Percentiles rank a stretch among this genome's conserved stretches.
These are phyloP conservation scores for Torymus aiolomorphi DNA, from an alignment of 2,888 invertebrate genomes.

Conservation along the genomic window DNA sequence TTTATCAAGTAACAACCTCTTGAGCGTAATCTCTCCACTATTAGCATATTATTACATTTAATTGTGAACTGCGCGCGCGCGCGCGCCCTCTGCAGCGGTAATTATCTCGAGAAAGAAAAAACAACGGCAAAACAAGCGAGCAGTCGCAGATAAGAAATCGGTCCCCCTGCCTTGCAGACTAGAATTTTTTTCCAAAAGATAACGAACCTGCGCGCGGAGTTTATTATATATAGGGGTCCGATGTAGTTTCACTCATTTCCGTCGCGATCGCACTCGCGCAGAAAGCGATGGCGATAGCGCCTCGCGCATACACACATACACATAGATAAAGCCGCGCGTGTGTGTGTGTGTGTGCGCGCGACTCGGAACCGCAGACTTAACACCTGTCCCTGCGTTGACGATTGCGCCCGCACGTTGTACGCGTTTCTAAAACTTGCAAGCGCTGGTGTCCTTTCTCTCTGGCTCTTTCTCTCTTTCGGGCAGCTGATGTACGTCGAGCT, in stretches of 20 bases:
- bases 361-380: conserved; percentile 37
- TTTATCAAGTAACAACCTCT: too few species aligned
- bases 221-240: conserved; percentile 50
- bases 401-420: conserved; percentile 49
- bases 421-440: conserved; percentile 27
- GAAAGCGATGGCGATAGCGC: conserved; percentile 26
- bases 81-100: not conserved
- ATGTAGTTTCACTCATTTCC: conserved; percentile 54
- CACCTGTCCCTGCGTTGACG: conserved; percentile 48
- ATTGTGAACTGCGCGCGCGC: not conserved
- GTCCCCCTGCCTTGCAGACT: not conserved
- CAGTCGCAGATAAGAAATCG: conserved; percentile 26
- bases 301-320: not conserved
- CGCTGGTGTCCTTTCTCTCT: not conserved
- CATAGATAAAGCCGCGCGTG: not conserved
- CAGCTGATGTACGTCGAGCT: too few species aligned
- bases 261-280: conserved; percentile 43
- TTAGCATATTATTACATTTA: not conserved
- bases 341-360: not conserved
- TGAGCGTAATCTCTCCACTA: too few species aligned
- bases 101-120: not conserved
- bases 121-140: not conserved
- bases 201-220: conserved; percentile 35
- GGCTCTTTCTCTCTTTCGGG: not conserved
- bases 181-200: conserved; percentile 25